Conservation (phyloP, 2,797 vertebrate genomes). For the Sebastiscus tertius region DNA sequence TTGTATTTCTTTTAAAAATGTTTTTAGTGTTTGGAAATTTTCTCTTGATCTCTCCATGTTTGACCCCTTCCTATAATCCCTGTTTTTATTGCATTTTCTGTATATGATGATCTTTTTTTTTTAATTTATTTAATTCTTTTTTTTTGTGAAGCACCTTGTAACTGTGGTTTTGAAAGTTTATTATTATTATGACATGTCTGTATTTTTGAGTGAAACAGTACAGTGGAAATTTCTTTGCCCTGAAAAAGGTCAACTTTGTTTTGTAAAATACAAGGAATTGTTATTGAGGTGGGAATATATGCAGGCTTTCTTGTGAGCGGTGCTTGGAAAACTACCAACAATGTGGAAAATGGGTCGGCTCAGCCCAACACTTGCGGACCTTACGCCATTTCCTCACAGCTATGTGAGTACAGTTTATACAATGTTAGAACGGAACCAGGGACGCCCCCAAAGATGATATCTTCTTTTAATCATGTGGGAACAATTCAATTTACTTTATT, state of each 20-base stretch:
- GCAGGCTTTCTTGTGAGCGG: conserved; percentile 8
- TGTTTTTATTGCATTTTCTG: too few relatives aligned
- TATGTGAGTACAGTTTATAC: background rate
- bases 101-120: too few relatives aligned
- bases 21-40: too few relatives aligned
- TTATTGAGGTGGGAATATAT: conserved; percentile 27
- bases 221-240: conserved; percentile 1
- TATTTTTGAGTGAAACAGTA: background rate
- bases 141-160: too few relatives aligned
- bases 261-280: conserved; percentile 41
- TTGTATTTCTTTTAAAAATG: too few relatives aligned
- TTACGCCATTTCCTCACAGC: background rate
- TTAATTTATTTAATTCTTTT: too few relatives aligned
- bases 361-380: background rate
- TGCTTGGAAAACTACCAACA: conserved; percentile 4
- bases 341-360: conserved; percentile 19
- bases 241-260: conserved; percentile 54
- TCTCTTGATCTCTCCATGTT: too few relatives aligned
- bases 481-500: background rate
- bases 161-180: too few relatives aligned
- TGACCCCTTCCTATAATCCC: too few relatives aligned
- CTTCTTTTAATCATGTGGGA: background rate
- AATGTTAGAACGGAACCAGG: background rate
- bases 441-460: background rate
- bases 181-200: background rate